Conservation (phyloP, 2,113 vertebrate genomes). For the Entosphenus tridentatus region DNA sequence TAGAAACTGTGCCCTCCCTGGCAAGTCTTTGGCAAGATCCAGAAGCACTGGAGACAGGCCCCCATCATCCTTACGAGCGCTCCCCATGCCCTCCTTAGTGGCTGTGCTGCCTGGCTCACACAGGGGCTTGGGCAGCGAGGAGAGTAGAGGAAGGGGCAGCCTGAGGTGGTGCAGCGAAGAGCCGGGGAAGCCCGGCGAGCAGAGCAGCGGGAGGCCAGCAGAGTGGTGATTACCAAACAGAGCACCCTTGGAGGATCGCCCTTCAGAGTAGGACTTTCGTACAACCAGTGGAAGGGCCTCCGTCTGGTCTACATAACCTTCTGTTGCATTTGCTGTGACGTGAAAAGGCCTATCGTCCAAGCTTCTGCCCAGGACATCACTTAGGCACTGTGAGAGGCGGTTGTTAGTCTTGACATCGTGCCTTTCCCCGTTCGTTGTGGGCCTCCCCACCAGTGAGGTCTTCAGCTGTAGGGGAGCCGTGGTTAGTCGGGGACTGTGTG, state of each 20-base stretch:
- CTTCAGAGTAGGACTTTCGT: conserved; percentile 63
- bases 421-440: conserved; percentile 58
- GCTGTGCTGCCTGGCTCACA: conserved; percentile 61
- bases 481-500: conserved; percentile 41
- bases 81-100: conserved; percentile 51
- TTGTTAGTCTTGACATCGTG: conserved; percentile 75
- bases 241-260: not conserved
- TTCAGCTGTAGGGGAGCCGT: conserved; percentile 66
- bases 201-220: not conserved
- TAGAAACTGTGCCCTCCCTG: conserved; percentile 33
- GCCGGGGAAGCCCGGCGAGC: not conserved
- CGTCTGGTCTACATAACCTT: conserved; percentile 44
- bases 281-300: conserved; percentile 88
- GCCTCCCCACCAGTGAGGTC: conserved; percentile 38
- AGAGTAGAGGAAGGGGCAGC: conserved; percentile 40
- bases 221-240: not conserved
- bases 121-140: conserved; percentile 57
- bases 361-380: conserved; percentile 66
- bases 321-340: conserved; percentile 15
- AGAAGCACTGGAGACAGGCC: conserved; percentile 61
- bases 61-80: conserved; percentile 55
- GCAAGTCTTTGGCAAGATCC: conserved; percentile 83
- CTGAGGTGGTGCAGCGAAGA: conserved; percentile 21
- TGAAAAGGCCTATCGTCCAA: conserved; percentile 57
- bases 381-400: conserved; percentile 84